Percentiles rank a stretch among this genome's conserved stretches.
phyloP scores from a whole-genome alignment of 2,113 vertebrate genomes.

The Columba janthina region DNA sequence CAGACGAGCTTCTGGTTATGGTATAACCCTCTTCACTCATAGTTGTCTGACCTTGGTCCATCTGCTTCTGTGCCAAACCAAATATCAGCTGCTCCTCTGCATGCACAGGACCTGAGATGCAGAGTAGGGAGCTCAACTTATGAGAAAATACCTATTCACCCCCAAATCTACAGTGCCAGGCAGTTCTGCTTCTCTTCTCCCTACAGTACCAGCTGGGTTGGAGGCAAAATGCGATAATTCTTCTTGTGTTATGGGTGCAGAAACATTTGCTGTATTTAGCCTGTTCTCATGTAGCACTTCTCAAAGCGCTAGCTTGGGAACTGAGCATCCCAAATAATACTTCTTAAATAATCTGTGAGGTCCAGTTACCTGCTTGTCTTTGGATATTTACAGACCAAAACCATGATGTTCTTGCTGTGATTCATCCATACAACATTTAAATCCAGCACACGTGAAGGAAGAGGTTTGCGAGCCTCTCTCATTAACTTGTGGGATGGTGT shows the following conservation, averaged over 20 bases:
- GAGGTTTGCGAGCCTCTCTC: neutral
- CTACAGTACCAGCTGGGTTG: neutral
- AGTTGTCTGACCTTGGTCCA: neutral
- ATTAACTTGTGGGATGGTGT: fast-evolving
- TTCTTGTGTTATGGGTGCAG: fast-evolving
- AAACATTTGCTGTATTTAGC: neutral
- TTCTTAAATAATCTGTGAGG: fast-evolving
- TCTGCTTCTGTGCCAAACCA: neutral
- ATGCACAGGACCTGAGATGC: neutral
- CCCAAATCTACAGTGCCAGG: neutral
- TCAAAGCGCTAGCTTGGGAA: neutral
- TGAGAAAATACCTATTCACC: neutral
- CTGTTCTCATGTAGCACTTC: neutral
- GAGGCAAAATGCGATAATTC: neutral
- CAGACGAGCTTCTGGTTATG: neutral
- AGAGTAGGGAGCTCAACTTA: neutral
- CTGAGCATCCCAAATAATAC: neutral
- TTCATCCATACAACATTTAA: neutral
- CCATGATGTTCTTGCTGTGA: neutral
- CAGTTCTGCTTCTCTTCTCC: neutral
- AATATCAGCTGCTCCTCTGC: neutral
- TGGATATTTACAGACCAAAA: neutral
- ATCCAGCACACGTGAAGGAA: neutral
- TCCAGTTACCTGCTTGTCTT: neutral
- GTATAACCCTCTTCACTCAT: too few species aligned